Evolutionary conservation across 2,113 vertebrate species (phyloP), one percentile per base, ranked within the genome.

Genomic region (Platichthys stellatus): DNA sequence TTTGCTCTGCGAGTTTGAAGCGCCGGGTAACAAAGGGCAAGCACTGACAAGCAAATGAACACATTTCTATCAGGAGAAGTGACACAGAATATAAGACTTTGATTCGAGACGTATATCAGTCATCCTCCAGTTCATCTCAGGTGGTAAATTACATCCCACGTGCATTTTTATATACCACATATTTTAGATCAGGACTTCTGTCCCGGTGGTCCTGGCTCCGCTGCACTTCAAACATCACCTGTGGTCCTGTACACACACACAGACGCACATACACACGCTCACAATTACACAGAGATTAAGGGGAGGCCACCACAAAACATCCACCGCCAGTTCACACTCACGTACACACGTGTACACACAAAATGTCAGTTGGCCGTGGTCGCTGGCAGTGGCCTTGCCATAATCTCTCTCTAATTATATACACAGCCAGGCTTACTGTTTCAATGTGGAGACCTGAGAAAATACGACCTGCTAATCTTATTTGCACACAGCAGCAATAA

Each of bases 401-500:
- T 91, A 92, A 92, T 93, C 92, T 92, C 87, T 82, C 86, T 85
- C 89, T 92, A 92, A 93, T 93, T 90, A 93, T 91, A 93, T 82
- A 90, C 92, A 93, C 91, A 92, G 93, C 88, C 86, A 87, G 86
- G 91, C 89, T 89, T 90, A 89, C 87, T 86, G 88, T 92, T 90
- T 92, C 83, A 88, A 77, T 80, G 87, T 82, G 78, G 88, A 92
- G 85, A 92, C 92, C 93, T 93, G 91, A 89, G 89, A 93, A 93
- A 93, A 93, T 91, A 92, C 83, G 90, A 85, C 76, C 81, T 82
- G 85, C 90, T 93, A 93, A 93, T 93, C 93, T 91, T 92, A 89
- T 93, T 92, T 93, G 83, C 89, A 89, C 93, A 93, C 86, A 88
- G 81, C 12, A 20, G 73, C 83, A 85, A 84, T 86, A 87, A 86